phyloP scores from a whole-genome alignment of 2,113 vertebrate genomes.

The Engraulis encrasicolus region DNA sequence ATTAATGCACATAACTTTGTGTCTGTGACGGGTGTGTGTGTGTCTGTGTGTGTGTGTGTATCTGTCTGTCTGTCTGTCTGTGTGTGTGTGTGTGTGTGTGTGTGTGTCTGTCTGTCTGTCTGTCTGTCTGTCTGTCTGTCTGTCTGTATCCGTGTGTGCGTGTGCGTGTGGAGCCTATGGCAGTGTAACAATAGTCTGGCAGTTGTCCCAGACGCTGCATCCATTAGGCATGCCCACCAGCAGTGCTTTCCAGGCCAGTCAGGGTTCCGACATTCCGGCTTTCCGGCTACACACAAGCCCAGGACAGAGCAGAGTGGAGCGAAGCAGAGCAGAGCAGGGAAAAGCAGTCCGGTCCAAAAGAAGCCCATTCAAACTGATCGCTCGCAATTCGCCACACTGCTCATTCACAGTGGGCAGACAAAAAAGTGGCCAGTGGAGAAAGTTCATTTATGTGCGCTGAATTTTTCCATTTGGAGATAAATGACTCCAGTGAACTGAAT shows the following conservation, averaged over 20 bases:
- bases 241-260: slow-evolving; percentile 72
- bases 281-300: slow-evolving; percentile 5
- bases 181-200: slow-evolving; percentile 74
- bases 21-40: not conserved
- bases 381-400: not conserved
- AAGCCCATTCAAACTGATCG: not conserved
- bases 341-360: slow-evolving; percentile 7
- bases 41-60: slow-evolving; percentile 9
- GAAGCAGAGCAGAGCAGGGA: slow-evolving; percentile 5
- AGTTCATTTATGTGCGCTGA: slow-evolving; percentile 20
- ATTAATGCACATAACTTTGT: slow-evolving; percentile 15
- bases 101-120: slow-evolving; percentile 34
- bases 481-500: slow-evolving; percentile 12
- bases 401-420: not conserved
- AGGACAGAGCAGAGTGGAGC: too few relatives aligned
- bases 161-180: slow-evolving; percentile 69
- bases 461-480: slow-evolving; percentile 18
- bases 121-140: slow-evolving; percentile 16
- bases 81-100: not conserved
- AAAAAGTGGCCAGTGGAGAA: not conserved
- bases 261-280: slow-evolving; percentile 65
- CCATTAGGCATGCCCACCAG: slow-evolving; percentile 73
- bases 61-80: slow-evolving; percentile 24
- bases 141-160: slow-evolving; percentile 35
- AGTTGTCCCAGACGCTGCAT: slow-evolving; percentile 71